A percentile compares a stretch with the other conserved stretches of the same genome.
These are phyloP conservation scores for Misgurnus anguillicaudatus DNA, from an alignment of 2,113 vertebrate species.

Conservation along the genomic window DNA sequence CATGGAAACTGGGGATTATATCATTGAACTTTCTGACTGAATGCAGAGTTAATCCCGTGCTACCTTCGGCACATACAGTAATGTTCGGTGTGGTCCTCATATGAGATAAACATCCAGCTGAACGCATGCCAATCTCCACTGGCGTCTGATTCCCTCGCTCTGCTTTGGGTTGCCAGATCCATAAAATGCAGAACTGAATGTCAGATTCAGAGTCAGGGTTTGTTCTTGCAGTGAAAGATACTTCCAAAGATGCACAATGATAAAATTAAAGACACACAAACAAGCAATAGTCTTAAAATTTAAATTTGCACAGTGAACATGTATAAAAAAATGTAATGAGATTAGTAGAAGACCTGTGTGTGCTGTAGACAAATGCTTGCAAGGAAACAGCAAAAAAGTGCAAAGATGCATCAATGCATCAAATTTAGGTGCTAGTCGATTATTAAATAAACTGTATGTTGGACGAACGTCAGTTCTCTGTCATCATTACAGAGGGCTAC, in stretches of 20 bases:
- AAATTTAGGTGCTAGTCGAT: background rate
- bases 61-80: constrained; percentile 5
- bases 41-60: constrained; percentile 1
- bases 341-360: too few relatives aligned
- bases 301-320: background rate
- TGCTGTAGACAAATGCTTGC: background rate
- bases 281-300: background rate
- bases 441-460: background rate
- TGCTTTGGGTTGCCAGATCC: constrained; percentile 17
- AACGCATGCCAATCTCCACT: constrained; percentile 26
- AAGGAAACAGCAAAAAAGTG: background rate
- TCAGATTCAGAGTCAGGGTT: constrained; percentile 6
- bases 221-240: background rate
- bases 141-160: constrained; percentile 1
- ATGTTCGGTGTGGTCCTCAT: constrained; percentile 14
- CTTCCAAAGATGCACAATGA: background rate
- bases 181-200: constrained; percentile 15
- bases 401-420: background rate
- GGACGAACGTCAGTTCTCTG: constrained; percentile 12
- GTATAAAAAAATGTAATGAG: background rate
- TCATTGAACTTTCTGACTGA: constrained; percentile 6
- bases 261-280: background rate
- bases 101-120: constrained; percentile 17
- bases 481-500: constrained; percentile 14
- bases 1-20: constrained; percentile 6